Evolutionary conservation across 2,888 invertebrate genomes (phyloP), one percentile per base, ranked within the genome.

Genomic region (Dryocosmus kuriphilus): DNA sequence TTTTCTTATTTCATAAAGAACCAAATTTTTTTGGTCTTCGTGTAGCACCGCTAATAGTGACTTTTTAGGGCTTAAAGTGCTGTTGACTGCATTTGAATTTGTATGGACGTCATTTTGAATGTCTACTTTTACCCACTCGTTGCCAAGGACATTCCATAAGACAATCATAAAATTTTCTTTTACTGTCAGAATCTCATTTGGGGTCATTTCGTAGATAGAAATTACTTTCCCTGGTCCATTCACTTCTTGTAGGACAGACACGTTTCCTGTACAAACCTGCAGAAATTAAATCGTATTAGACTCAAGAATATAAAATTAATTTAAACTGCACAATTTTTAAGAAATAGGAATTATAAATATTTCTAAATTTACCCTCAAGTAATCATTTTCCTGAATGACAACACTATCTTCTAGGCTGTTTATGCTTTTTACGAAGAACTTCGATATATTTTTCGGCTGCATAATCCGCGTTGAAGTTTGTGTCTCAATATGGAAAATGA

Each of bases 401-500:
- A 79, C 78, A 63, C 75, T 61, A 8, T 78, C 75, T 32, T 81
- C 77, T 14, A 88, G 65, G 19, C 82, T 77, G 14, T 85, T 76
- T 80, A 82, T 63, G 74, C 74, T 32, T 67, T 57, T 30, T 57
- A 51, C n/a, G n/a, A 35, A 7, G n/a, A 83, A 14, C 35, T 92
- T 92, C 8, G 51, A 51, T 51, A 41, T 41, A 16, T 41, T 41
- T 3, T 16, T 16, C 16, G 41, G 16, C 41, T 41, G 16, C 41
- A 16, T 41, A 4, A 41, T 41, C 41, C 16, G 41, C 41, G 16
- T 41, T 41, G 41, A 41, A 41, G 41, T 51, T 51, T n/a, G 7
- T n/a, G 91, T 91, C 0, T 91, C 87, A 0, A 93, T 85, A 1
- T 92, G 4, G n/a, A 71, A 51, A 8, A 71, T 27, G n/a, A 27